Base-by-base conservation (phyloP, 2,113 vertebrate genomes). In the Pagrus major region DNA sequence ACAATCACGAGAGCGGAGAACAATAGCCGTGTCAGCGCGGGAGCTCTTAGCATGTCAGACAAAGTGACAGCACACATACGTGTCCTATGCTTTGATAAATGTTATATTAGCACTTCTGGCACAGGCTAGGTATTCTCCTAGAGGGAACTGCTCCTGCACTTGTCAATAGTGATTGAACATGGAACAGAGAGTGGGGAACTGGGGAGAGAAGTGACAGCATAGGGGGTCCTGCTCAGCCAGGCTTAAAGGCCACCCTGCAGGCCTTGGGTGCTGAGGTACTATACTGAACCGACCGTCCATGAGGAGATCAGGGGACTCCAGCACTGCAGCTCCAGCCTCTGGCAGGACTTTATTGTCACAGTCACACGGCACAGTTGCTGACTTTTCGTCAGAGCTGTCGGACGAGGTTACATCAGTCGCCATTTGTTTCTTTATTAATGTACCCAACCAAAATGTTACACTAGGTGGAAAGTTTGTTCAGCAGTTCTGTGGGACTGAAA, bases 91-190 rank as follows among this genome's bases (percentile, higher is more conserved):
- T 92, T 94, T 96, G 95, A 97, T 96, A 98, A 96, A 96, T 96
- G 96, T 96, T 95, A 96, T 94, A 96, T 97, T 97, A 97, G 96
- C 96, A 96, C 96, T 97, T 95, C 95, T 94, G 93, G 92, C 94
- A 85, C 91, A 84, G 90, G 90, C 93, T 93, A 87, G 91, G 93
- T 93, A 92, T 94, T 96, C 94, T 95, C 95, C 94, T 96, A 84
- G 89, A 95, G 96, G 95, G 97, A 94, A 92, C 91, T 93, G 95
- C 95, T 95, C 94, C 91, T 94, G 95, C 93, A 91, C 95, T 96
- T 97, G 97, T 97, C 97, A 96, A 96, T 97, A 96, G 87, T 93
- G 95, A 96, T 96, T 96, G 94, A 93, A 88, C 88, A 92, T 89
- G 89, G 89, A 95, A 87, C 91, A 89, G 92, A 92, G 90, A 94